Evolutionary conservation across 1,140 invertebrate genomes (phyloP), one percentile per base, ranked within the genome.

Genomic region (Octopus bimaculoides): DNA sequence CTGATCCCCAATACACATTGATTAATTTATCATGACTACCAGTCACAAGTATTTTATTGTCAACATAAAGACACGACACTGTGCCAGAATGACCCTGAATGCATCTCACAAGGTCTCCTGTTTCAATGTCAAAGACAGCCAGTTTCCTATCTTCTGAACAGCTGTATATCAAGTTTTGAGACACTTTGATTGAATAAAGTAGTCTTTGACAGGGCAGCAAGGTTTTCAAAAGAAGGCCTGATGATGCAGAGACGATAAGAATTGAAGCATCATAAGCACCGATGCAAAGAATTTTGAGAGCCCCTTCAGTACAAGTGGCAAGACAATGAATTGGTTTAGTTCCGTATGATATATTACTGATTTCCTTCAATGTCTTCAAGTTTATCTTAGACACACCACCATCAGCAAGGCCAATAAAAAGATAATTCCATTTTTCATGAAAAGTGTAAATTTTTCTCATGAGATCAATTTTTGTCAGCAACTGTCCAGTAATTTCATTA

Each of bases 251-350:
- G 6, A 52, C 26, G 20, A 75, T 75, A 41, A 75, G 41, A 41
- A 75, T 52, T 52, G 74, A 52, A 9, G 74, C 74, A 75, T 75
- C 74, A 41, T 75, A 75, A 53, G 74, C 74, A 7, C 74, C 74
- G 26, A 75, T 6, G 52, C 74, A 75, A 52, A 75, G 74, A 7
- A 75, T n/a, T 75, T 53, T 52, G 12, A 20, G 26, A 17, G 41
- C 74, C 8, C n/a, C 74, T 52, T 75, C 74, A 0, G 74, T 75
- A 10, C 74, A 52, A 10, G 74, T 52, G 5, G 74, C 74, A 75
- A 75, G 26, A 52, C 74, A 75, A 52, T 53, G 20, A 8, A 75
- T 75, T 8, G 74, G 74, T 52, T 53, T 52, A 26, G 74, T 41
- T 14, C 74, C 74, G 17, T 75, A 75, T 8, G 52, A 75, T 10